phyloP scores from a whole-genome alignment of 2,797 vertebrate genomes.

The Enteromius thamalakanensis region DNA sequence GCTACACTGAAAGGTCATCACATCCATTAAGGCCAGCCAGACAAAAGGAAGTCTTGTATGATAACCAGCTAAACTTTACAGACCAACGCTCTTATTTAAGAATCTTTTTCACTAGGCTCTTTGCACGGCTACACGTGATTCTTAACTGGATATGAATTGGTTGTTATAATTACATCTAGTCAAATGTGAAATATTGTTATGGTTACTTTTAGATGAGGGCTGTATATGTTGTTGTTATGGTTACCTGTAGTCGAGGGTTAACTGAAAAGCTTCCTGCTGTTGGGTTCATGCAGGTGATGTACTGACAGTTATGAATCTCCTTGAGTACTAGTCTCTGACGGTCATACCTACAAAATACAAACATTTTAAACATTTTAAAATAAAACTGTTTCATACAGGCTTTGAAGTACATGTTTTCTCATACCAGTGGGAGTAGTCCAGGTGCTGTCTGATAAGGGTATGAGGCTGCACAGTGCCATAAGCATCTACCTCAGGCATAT shows the following conservation, averaged over 20 bases:
- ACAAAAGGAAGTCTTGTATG: background rate
- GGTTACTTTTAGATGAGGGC: background rate
- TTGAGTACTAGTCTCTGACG: conserved; percentile 90
- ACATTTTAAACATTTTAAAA: background rate
- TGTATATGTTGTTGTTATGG: background rate
- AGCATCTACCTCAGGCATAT: conserved; percentile 82
- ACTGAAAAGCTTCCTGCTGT: conserved; percentile 92
- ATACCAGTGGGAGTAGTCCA: conserved; percentile 82
- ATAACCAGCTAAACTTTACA: background rate
- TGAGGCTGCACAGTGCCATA: conserved; percentile 82
- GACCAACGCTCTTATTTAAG: background rate
- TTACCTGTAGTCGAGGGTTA: conserved; percentile 89
- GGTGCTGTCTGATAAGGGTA: conserved; percentile 81
- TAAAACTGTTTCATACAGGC: background rate
- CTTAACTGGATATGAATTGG: background rate
- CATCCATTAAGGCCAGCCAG: background rate
- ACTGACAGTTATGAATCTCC: conserved; percentile 92
- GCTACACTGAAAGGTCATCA: background rate
- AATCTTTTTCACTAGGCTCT: background rate
- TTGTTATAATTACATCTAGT: background rate
- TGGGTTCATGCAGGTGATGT: conserved; percentile 92
- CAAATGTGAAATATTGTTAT: conserved; percentile 56
- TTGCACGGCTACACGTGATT: background rate
- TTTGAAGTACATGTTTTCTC: background rate
- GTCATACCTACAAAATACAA: conserved; percentile 87